Percentiles rank a stretch among this genome's conserved stretches.
Conservation (phyloP, 2,113 vertebrate genomes). For the Rousettus leschenaultii region DNA sequence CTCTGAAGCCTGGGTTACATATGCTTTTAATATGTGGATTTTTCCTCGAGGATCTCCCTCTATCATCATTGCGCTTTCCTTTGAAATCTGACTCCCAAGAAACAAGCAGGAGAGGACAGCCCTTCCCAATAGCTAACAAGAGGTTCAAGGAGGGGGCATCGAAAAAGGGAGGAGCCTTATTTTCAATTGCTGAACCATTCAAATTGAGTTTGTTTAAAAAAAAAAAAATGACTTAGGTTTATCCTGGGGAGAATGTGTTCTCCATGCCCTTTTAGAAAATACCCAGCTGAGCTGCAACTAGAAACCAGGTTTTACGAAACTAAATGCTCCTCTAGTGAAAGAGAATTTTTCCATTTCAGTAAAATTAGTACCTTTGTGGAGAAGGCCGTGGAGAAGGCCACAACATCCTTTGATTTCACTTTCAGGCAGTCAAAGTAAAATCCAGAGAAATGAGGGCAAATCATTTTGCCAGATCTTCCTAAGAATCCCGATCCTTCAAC, state of each 20-base stretch:
- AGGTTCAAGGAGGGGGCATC: neutral
- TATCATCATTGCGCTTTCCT: neutral
- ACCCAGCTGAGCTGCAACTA: neutral
- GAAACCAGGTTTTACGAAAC: neutral
- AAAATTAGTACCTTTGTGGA: neutral
- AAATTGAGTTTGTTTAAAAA: neutral
- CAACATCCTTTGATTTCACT: neutral
- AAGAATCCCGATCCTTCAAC: neutral
- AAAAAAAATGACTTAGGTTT: neutral
- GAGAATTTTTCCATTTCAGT: neutral
- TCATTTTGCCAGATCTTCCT: neutral
- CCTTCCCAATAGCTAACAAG: neutral
- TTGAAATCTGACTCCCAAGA: neutral
- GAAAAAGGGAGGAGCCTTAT: neutral
- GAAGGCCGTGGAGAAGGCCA: neutral
- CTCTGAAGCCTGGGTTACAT: neutral
- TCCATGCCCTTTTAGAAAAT: neutral
- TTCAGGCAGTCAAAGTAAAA: neutral
- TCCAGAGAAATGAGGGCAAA: neutral
- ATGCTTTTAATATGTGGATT: neutral
- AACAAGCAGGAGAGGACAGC: neutral
- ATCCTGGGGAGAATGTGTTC: neutral
- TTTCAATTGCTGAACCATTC: neutral
- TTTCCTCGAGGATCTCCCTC: neutral
- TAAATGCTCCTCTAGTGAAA: neutral